Conservation (phyloP, 2,888 invertebrate genomes). For the Yponomeuta malinellus region DNA sequence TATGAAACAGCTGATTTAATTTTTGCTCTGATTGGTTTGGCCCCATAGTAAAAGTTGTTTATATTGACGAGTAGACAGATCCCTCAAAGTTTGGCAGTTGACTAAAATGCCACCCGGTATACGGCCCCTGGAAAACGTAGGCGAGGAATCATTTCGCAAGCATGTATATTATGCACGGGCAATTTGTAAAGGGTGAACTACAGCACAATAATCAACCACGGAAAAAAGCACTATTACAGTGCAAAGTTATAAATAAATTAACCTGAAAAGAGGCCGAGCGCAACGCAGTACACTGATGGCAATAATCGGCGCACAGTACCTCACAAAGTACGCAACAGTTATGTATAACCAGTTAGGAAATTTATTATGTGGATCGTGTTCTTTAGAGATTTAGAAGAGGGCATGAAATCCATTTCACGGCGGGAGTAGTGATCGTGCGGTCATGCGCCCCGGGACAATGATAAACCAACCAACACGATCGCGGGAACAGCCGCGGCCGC, state of each 20-base stretch:
- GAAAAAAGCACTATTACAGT: background rate
- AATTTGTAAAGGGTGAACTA: constrained; percentile 7
- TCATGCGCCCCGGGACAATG: constrained; percentile 20
- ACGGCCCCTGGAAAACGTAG: constrained; percentile 10
- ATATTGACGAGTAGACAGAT: too few relatives aligned
- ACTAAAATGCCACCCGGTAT: too few relatives aligned
- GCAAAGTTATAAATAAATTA: constrained; percentile 3
- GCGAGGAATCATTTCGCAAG: constrained; percentile 13
- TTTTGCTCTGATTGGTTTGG: too few relatives aligned
- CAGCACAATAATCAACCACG: background rate
- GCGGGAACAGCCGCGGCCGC: constrained; percentile 14
- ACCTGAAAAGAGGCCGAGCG: background rate
- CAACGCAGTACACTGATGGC: background rate
- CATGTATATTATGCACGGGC: constrained; percentile 1
- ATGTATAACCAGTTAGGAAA: constrained; percentile 6
- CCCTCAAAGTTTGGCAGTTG: too few relatives aligned
- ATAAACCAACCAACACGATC: constrained; percentile 22
- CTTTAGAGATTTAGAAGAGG: constrained; percentile 17
- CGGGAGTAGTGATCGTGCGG: constrained; percentile 16
- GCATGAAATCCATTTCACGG: constrained; percentile 19
- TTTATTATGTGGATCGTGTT: constrained; percentile 16
- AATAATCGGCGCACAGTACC: constrained; percentile 7
- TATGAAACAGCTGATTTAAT: too few relatives aligned
- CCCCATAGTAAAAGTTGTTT: too few relatives aligned
- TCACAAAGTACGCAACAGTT: constrained; percentile 11